These are phyloP conservation scores for Acronicta leporina DNA, from an alignment of 2,888 invertebrate genomes.

Conservation along the genomic window DNA sequence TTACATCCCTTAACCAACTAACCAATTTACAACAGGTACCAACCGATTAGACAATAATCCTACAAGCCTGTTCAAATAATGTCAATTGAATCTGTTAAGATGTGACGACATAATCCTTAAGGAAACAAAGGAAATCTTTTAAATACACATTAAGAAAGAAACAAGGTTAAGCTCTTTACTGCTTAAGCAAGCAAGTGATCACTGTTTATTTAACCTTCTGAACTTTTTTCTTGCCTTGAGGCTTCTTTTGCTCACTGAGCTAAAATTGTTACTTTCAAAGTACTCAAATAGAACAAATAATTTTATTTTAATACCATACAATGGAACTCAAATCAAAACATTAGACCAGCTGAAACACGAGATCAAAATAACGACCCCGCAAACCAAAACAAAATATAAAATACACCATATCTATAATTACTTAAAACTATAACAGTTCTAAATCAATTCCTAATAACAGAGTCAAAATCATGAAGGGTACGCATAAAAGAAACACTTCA, in stretches of 20 bases:
- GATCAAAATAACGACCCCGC: slow-evolving; percentile 53
- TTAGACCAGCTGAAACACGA: slow-evolving; percentile 37
- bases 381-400: slow-evolving; percentile 57
- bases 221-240: slow-evolving; percentile 17
- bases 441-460: slow-evolving; percentile 80
- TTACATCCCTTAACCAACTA: neutral
- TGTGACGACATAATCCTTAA: neutral
- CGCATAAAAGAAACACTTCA: slow-evolving; percentile 85
- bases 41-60: neutral
- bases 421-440: slow-evolving; percentile 73
- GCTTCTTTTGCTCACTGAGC: neutral
- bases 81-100: neutral
- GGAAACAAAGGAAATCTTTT: slow-evolving; percentile 11
- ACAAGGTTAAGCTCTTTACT: slow-evolving; percentile 12
- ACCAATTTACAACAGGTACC: no score
- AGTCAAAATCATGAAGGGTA: slow-evolving; percentile 84
- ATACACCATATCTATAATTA: slow-evolving; percentile 77
- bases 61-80: slow-evolving; percentile 1
- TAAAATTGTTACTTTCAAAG: slow-evolving; percentile 9
- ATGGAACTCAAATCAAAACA: slow-evolving; percentile 21
- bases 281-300: slow-evolving; percentile 8
- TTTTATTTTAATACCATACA: slow-evolving; percentile 15
- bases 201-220: slow-evolving; percentile 35
- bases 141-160: slow-evolving; percentile 21
- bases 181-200: slow-evolving; percentile 29